phyloP scores from a whole-genome alignment of 2,113 vertebrate species.

The Himantopus leucocephalus region DNA sequence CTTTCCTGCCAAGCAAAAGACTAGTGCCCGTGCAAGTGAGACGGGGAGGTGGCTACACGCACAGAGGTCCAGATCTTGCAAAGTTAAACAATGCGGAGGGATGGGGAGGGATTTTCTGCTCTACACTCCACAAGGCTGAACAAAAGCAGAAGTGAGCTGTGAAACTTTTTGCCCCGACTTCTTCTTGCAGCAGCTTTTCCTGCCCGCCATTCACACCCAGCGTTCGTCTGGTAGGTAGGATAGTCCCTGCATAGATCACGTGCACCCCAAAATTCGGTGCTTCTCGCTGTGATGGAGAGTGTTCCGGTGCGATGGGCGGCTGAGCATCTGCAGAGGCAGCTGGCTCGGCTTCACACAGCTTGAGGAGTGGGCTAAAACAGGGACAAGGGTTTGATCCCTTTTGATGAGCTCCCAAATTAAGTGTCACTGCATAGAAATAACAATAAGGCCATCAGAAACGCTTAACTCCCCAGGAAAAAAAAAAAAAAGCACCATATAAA shows the following conservation, averaged over 20 bases:
- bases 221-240: rapidly evolving
- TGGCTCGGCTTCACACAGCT: background rate
- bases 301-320: background rate
- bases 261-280: background rate
- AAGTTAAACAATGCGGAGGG: background rate
- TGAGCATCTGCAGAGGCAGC: background rate
- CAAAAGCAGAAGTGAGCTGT: background rate
- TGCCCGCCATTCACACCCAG: background rate
- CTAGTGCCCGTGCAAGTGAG: background rate
- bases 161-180: background rate
- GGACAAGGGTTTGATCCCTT: background rate
- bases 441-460: background rate
- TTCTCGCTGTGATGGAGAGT: background rate
- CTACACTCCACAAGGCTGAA: rapidly evolving
- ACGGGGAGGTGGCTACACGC: background rate
- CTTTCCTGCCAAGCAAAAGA: slow-evolving; percentile 11
- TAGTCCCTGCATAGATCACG: background rate
- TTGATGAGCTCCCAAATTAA: background rate
- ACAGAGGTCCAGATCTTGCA: background rate
- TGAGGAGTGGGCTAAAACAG: background rate
- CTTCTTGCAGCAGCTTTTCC: background rate
- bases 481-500: background rate
- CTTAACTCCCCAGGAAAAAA: background rate
- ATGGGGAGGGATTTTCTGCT: background rate
- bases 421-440: background rate